phyloP scores from a whole-genome alignment of 2,797 vertebrate species.

The Peromyscus melanophrys region DNA sequence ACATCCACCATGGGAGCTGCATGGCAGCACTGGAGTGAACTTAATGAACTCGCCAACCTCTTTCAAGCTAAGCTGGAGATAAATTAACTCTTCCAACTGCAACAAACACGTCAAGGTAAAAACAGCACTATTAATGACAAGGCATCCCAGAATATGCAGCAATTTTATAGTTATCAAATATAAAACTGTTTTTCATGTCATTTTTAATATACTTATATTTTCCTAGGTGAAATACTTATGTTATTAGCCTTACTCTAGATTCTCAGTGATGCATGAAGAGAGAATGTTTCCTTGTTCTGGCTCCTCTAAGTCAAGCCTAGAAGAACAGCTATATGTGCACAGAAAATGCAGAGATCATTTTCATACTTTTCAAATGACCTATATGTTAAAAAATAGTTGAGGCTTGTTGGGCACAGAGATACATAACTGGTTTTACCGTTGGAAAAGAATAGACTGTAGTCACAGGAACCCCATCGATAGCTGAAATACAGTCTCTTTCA shows the following conservation, averaged over 20 bases:
- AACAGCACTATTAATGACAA: background rate
- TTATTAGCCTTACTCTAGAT: background rate
- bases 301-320: background rate
- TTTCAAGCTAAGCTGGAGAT: constrained; percentile 24
- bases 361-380: background rate
- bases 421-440: background rate
- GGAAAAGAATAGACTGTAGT: background rate
- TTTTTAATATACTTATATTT: background rate
- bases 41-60: constrained; percentile 50
- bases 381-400: background rate
- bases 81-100: constrained; percentile 63
- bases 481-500: background rate
- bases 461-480: background rate
- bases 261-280: background rate
- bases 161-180: constrained; percentile 30
- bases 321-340: background rate
- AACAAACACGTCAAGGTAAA: constrained; percentile 33
- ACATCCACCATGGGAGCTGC: constrained; percentile 38
- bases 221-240: background rate
- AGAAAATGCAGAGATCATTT: background rate
- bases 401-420: background rate
- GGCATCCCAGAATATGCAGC: background rate
- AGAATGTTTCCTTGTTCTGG: background rate
- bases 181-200: background rate
- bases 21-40: constrained; percentile 56